Percentiles rank a stretch among this genome's conserved stretches.
Evolutionary conservation across 2,797 vertebrate genomes (phyloP).

Genomic region (Sebastes kiyomatsui): DNA sequence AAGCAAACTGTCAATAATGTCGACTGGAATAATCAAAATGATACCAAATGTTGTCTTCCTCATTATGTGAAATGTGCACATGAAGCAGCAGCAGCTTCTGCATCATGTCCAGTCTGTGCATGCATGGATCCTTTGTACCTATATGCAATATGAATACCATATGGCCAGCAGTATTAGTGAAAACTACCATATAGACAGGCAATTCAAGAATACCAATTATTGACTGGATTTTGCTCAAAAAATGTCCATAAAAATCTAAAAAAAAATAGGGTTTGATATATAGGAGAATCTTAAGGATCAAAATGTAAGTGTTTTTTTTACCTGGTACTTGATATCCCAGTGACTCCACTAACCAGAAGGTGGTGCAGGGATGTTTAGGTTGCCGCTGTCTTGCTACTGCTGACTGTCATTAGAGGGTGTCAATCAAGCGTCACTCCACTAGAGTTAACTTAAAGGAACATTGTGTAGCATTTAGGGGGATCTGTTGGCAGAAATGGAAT

Average conservation of each 20-base stretch:
- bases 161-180: neutral
- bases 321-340: neutral
- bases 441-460: neutral
- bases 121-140: neutral
- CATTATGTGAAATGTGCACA: neutral
- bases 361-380: neutral
- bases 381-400: no score
- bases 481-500: no score
- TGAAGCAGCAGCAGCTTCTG: neutral
- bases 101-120: neutral
- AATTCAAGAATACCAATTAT: neutral
- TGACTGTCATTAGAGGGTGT: neutral
- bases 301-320: neutral
- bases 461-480: no score
- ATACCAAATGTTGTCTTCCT: neutral
- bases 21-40: neutral
- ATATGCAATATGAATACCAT: neutral
- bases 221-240: neutral
- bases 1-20: neutral
- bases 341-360: neutral
- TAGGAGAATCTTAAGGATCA: neutral
- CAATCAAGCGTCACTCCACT: neutral
- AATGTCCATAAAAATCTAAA: neutral
- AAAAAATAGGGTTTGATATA: neutral
- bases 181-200: neutral